These are phyloP conservation scores for Prionace glauca DNA, from an alignment of 2,797 vertebrate species.

Conservation along the genomic window DNA sequence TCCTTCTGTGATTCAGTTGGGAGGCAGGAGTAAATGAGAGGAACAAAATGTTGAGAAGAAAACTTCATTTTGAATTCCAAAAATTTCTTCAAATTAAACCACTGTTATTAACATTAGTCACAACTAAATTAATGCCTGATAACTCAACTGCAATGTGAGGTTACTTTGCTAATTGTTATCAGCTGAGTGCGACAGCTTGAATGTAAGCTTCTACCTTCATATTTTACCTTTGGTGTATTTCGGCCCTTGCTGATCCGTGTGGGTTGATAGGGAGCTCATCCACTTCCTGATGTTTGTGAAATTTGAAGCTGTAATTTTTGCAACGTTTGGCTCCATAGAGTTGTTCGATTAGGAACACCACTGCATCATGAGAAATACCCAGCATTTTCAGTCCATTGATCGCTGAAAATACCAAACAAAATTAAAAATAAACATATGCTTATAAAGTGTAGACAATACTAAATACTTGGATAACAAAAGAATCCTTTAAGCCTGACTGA, in stretches of 20 bases:
- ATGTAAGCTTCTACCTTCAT: not conserved
- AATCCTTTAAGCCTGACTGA: too few relatives aligned
- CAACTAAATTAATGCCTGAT: not conserved
- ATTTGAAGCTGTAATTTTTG: slow-evolving; percentile 87
- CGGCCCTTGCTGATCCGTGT: slow-evolving; percentile 85
- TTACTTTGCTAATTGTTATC: not conserved
- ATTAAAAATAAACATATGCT: not conserved
- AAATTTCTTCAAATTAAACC: too few relatives aligned
- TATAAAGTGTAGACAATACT: not conserved
- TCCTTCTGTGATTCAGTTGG: too few relatives aligned
- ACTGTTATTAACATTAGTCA: not conserved
- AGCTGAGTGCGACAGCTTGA: not conserved
- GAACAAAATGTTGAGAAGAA: not conserved
- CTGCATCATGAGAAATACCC: slow-evolving; percentile 89
- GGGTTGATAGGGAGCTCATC: slow-evolving; percentile 88
- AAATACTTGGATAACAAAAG: not conserved
- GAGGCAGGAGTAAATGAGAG: too few relatives aligned
- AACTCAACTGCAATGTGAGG: not conserved
- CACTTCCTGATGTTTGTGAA: slow-evolving; percentile 86
- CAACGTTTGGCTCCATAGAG: slow-evolving; percentile 88
- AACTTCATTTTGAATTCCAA: not conserved
- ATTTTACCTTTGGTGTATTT: slow-evolving; percentile 80
- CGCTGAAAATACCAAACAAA: slow-evolving; percentile 55
- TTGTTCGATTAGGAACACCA: slow-evolving; percentile 95
- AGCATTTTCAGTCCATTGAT: slow-evolving; percentile 89